These are phyloP conservation scores for Stratiomys singularior DNA, from an alignment of 2,888 invertebrate genomes.

Conservation along the genomic window DNA sequence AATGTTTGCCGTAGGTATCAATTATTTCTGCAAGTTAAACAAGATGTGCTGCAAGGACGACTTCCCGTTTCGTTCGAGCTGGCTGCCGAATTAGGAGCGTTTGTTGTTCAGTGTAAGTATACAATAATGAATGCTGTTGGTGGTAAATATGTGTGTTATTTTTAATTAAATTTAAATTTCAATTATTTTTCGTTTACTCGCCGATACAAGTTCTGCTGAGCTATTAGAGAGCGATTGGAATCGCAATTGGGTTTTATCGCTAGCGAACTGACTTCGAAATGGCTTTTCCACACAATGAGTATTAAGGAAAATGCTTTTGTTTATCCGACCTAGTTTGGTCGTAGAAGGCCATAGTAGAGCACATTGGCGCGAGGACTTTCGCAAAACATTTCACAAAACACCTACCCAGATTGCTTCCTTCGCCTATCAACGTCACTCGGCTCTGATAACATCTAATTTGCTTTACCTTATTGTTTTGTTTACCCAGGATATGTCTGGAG, in stretches of 20 bases:
- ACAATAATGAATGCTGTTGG: constrained; percentile 18
- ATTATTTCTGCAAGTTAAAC: constrained; percentile 95
- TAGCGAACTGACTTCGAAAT: too few species aligned
- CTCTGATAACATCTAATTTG: background rate
- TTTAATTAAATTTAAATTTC: constrained; percentile 11
- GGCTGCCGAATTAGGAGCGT: constrained; percentile 91
- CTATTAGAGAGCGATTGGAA: too few species aligned
- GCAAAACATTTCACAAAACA: too few species aligned
- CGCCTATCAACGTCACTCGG: background rate
- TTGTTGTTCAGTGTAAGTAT: constrained; percentile 92
- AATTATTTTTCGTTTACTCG: too few species aligned
- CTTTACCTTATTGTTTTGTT: constrained; percentile 32
- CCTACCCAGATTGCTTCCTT: background rate
- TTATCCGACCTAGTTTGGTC: too few species aligned
- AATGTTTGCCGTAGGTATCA: constrained; percentile 80
- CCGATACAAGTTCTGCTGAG: too few species aligned
- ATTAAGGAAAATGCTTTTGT: too few species aligned
- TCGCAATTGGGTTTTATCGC: too few species aligned
- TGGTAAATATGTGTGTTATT: background rate
- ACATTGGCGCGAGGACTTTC: too few species aligned
- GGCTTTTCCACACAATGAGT: too few species aligned
- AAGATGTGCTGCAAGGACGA: constrained; percentile 94
- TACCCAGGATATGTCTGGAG: constrained; percentile 2
- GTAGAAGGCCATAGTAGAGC: too few species aligned
- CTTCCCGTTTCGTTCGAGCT: constrained; percentile 91